A percentile compares a stretch with the other conserved stretches of the same genome.
Conservation (phyloP, 1,140 invertebrate genomes). For the Conus ventricosus region DNA sequence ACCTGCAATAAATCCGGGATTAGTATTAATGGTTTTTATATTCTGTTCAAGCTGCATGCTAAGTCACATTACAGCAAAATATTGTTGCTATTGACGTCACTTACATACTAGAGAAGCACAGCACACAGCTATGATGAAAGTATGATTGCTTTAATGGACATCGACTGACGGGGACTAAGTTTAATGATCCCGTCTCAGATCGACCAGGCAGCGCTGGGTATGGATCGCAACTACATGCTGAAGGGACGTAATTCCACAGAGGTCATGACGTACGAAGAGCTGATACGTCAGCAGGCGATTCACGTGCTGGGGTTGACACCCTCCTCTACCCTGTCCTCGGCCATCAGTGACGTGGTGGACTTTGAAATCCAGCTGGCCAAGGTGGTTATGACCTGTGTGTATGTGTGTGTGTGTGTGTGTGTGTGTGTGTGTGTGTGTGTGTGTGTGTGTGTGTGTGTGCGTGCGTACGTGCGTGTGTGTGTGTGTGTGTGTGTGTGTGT, state of each 20-base stretch:
- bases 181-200: not conserved
- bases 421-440: not conserved
- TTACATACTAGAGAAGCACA: too few relatives aligned
- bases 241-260: constrained; percentile 16
- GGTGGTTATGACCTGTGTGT: not conserved
- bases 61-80: too few relatives aligned
- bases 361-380: constrained; percentile 51
- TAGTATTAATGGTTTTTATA: too few relatives aligned
- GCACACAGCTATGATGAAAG: too few relatives aligned
- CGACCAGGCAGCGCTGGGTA: not conserved
- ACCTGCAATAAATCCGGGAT: too few relatives aligned
- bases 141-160: too few relatives aligned
- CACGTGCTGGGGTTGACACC: constrained; percentile 11
- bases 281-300: not conserved
- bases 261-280: constrained; percentile 3
- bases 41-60: too few relatives aligned
- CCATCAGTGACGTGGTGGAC: constrained; percentile 39
- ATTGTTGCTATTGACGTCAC: too few relatives aligned
- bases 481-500: too few relatives aligned
- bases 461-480: too few relatives aligned
- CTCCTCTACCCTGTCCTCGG: not conserved
- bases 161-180: too few relatives aligned
- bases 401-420: constrained; percentile 14
- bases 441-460: too few relatives aligned
- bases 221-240: not conserved